A percentile compares a stretch with the other conserved stretches of the same genome.
phyloP scores from a whole-genome alignment of 1,140 invertebrate genomes.

The Dendrolimus kikuchii region DNA sequence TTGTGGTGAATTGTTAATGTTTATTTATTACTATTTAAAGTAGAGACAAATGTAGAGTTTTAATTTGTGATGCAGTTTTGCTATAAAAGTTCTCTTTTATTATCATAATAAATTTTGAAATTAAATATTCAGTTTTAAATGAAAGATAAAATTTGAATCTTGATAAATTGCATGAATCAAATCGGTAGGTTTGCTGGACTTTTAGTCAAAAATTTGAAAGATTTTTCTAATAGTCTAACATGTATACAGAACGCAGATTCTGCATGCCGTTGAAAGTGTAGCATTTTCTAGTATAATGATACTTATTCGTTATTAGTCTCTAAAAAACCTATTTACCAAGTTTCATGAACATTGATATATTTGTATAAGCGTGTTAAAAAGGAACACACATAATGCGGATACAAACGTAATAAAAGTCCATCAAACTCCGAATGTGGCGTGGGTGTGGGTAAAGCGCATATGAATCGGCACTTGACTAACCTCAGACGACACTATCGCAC shows the following conservation, averaged over 20 bases:
- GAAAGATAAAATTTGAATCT: slow-evolving; percentile 20
- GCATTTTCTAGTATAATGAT: too few species aligned
- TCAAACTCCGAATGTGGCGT: slow-evolving; percentile 23
- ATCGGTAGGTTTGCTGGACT: slow-evolving; percentile 38
- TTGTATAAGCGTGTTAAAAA: too few species aligned
- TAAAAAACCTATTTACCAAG: too few species aligned
- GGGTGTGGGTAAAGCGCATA: slow-evolving; percentile 38
- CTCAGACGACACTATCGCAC: slow-evolving; percentile 10
- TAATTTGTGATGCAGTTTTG: slow-evolving; percentile 63
- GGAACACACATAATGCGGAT: too few species aligned
- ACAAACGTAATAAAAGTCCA: too few species aligned
- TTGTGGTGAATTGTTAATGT: slow-evolving; percentile 56
- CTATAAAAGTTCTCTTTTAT: slow-evolving; percentile 53
- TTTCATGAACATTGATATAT: too few species aligned
- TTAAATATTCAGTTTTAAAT: slow-evolving; percentile 6
- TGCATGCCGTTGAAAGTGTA: too few species aligned
- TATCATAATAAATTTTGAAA: slow-evolving; percentile 35
- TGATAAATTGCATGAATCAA: slow-evolving; percentile 35
- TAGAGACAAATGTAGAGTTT: slow-evolving; percentile 46
- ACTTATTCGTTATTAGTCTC: too few species aligned
- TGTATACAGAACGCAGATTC: too few species aligned
- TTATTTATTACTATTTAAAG: slow-evolving; percentile 27
- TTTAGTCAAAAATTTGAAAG: too few species aligned
- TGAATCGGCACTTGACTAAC: slow-evolving; percentile 23
- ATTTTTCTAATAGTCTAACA: too few species aligned